These are phyloP conservation scores for Oxyura jamaicensis DNA, from an alignment of 2,113 vertebrate species.

Conservation along the genomic window DNA sequence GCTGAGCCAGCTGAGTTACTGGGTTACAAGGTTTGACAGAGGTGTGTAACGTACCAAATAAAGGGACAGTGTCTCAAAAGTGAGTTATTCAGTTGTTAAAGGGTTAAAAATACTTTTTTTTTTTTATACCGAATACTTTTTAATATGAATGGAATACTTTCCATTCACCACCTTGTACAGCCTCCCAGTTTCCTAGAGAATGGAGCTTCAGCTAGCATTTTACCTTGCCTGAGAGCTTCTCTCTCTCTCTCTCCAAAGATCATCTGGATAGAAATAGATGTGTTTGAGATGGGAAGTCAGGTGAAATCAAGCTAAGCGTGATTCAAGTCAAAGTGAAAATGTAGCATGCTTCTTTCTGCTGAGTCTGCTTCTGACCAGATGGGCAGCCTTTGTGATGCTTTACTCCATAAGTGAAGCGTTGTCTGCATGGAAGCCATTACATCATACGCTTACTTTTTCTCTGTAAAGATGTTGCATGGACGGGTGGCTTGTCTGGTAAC, in stretches of 20 bases:
- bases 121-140: no score
- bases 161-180: background rate
- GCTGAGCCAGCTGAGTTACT: background rate
- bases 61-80: background rate
- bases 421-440: background rate
- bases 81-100: background rate
- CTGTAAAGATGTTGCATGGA: constrained; percentile 14
- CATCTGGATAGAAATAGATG: background rate
- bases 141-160: no score
- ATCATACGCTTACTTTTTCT: background rate
- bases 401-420: background rate
- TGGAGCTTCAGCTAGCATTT: background rate
- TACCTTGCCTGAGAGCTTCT: background rate
- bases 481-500: constrained; percentile 23
- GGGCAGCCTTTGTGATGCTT: background rate
- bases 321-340: background rate
- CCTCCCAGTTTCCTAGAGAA: background rate
- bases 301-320: background rate
- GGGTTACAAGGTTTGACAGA: background rate
- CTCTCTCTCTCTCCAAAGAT: background rate
- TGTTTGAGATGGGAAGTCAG: background rate
- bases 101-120: background rate
- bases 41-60: background rate
- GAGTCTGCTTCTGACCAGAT: background rate
- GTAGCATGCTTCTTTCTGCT: background rate